phyloP scores from a whole-genome alignment of 2,888 invertebrate species.

The Drosophila paracracens region DNA sequence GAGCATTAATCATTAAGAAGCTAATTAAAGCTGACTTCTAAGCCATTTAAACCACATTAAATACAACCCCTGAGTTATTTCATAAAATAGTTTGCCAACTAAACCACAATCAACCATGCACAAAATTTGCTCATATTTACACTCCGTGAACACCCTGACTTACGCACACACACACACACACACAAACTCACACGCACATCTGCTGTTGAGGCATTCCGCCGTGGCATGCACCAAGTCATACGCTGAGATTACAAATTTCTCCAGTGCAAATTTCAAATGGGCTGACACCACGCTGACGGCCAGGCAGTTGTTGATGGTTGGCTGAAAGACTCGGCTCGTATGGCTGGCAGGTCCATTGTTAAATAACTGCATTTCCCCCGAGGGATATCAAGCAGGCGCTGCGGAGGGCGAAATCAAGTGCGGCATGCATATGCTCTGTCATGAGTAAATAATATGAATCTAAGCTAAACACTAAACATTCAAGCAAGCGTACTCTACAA shows the following conservation, averaged over 20 bases:
- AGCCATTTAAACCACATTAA: constrained; percentile 11
- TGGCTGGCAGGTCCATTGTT: constrained; percentile 48
- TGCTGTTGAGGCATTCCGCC: constrained; percentile 20
- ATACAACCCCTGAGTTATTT: neutral
- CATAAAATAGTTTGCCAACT: constrained; percentile 21
- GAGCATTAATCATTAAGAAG: neutral
- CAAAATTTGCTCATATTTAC: constrained; percentile 44
- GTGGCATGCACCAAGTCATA: constrained; percentile 48
- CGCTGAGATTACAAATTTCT: constrained; percentile 46
- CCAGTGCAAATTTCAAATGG: constrained; percentile 48
- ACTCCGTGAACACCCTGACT: constrained; percentile 9
- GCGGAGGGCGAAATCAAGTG: constrained; percentile 31
- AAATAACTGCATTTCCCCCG: constrained; percentile 18
- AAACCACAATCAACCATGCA: constrained; percentile 21
- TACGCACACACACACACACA: neutral
- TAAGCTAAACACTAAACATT: constrained; percentile 10
- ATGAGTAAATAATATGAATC: constrained; percentile 47
- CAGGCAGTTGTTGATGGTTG: constrained; percentile 18
- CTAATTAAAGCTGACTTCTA: constrained; percentile 16
- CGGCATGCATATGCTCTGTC: constrained; percentile 36
- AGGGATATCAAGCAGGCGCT: constrained; percentile 27
- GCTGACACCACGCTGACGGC: constrained; percentile 36
- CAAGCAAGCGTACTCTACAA: constrained; percentile 18
- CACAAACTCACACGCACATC: constrained; percentile 1
- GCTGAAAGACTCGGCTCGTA: constrained; percentile 23